phyloP scores from a whole-genome alignment of 2,113 vertebrate genomes.

The Campylomormyrus numenius region DNA sequence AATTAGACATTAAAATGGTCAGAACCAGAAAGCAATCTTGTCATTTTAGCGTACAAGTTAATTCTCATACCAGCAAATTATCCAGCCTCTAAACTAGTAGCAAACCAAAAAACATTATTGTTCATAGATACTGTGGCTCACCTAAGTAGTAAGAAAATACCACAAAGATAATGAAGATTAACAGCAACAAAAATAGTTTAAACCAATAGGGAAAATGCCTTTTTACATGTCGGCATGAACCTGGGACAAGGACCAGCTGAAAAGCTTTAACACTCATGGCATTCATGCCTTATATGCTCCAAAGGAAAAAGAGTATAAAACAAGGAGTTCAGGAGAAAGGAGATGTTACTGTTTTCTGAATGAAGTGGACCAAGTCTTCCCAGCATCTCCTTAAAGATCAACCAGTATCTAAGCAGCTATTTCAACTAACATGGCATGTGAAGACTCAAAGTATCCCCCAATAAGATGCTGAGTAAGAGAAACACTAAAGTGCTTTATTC shows the following conservation, averaged over 20 bases:
- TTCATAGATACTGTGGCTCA: background rate
- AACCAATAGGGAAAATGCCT: background rate
- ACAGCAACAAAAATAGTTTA: background rate
- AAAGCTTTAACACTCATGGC: background rate
- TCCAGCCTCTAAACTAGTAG: background rate
- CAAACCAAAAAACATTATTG: background rate
- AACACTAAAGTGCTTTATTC: background rate
- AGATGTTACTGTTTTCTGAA: background rate
- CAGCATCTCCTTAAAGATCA: background rate
- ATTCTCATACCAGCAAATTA: background rate
- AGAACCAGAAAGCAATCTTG: background rate
- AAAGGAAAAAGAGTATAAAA: too few species aligned
- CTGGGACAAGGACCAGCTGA: background rate
- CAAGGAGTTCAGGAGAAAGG: background rate
- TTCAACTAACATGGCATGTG: background rate
- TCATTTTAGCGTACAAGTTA: background rate
- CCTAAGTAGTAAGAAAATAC: background rate
- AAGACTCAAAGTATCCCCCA: background rate
- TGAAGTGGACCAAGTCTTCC: background rate
- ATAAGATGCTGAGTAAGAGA: background rate
- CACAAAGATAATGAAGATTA: background rate
- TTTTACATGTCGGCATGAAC: background rate
- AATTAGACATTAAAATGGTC: background rate
- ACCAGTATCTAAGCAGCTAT: background rate
- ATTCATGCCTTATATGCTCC: background rate